Evolutionary conservation across 1,140 invertebrate species (phyloP), one percentile per base, ranked within the genome.

Genomic region (Monomorium pharaonis): DNA sequence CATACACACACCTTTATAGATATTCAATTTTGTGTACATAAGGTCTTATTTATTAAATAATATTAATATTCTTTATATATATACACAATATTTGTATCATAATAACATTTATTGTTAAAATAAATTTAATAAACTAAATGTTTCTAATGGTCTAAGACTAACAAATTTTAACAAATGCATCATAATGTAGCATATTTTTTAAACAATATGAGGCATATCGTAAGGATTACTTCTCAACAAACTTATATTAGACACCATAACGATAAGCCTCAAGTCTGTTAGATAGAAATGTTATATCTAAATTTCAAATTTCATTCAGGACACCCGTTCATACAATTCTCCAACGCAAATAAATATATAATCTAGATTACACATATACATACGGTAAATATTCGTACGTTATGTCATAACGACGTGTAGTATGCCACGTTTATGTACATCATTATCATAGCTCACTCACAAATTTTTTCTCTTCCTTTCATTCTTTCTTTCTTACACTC

Each of bases 341-440:
- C 44, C 65, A 54, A 86, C 80, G 84, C 90, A 91, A 92, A 92
- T 92, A 92, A 92, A 92, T 92, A 92, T 92, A 92, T 90, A 44
- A 88, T 62, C 88, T 76, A 67, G 77, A 49, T 69, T 75, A 72
- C 30, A 78, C 69, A 69, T 44, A 65, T 51, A 70, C 47, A 62
- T 60, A 30, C 42, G 51, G 49, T 27, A 24, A n/a, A 72, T 49
- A 30, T 24, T n/a, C 56, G 60, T 78, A 42, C 58, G 27, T 75
- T 9, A 49, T 77, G 54, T 83, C 62, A 84, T 44, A 83, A 91
- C 85, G 75, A 81, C 84, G 80, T 89, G 91, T 86, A 88, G 91
- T 86, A 88, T 88, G 37, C 85, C 86, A 77, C 88, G 65, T 90
- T 81, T 92, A 92, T 92, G 51, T 92, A 92, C 88, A 90, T 87